Evolutionary conservation across 2,888 invertebrate species (phyloP).

Genomic region (Hermaeophaga mercurialis): DNA sequence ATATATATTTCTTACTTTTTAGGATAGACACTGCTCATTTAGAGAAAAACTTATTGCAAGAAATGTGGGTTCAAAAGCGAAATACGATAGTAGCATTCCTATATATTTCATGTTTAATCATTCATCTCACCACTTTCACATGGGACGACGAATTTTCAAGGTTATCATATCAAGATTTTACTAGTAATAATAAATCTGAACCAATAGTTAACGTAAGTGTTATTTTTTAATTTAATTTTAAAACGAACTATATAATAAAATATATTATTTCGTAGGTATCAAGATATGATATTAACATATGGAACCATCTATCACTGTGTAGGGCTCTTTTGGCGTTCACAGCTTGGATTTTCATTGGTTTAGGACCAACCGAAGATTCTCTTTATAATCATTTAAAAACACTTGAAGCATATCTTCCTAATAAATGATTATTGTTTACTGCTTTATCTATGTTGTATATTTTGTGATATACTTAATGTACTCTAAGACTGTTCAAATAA

Average conservation of each 20-base stretch:
- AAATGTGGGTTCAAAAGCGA: conserved; percentile 48
- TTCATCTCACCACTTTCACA: conserved; percentile 51
- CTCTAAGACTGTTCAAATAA: conserved; percentile 28
- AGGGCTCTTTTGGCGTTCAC: conserved; percentile 64
- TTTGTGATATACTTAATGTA: conserved; percentile 25
- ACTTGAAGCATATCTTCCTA: conserved; percentile 50
- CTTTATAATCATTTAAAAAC: conserved; percentile 60
- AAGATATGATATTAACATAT: conserved; percentile 62
- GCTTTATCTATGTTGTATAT: conserved; percentile 13
- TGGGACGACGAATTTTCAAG: conserved; percentile 52
- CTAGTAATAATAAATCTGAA: conserved; percentile 12
- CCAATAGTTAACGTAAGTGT: conserved; percentile 22
- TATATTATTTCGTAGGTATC: conserved; percentile 57
- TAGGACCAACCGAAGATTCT: conserved; percentile 61
- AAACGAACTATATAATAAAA: too few species aligned
- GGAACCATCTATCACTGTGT: conserved; percentile 68
- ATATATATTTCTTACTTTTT: too few species aligned
- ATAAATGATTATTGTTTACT: conserved; percentile 40
- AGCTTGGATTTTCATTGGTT: conserved; percentile 63
- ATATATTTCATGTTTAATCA: conserved; percentile 49
- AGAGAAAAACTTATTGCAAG: conserved; percentile 44
- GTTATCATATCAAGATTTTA: conserved; percentile 39
- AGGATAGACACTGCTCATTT: conserved; percentile 54
- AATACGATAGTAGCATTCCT: conserved; percentile 49
- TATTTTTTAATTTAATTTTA: too few species aligned